These are phyloP conservation scores for Entelurus aequoreus DNA, from an alignment of 2,113 vertebrate genomes.

Conservation along the genomic window DNA sequence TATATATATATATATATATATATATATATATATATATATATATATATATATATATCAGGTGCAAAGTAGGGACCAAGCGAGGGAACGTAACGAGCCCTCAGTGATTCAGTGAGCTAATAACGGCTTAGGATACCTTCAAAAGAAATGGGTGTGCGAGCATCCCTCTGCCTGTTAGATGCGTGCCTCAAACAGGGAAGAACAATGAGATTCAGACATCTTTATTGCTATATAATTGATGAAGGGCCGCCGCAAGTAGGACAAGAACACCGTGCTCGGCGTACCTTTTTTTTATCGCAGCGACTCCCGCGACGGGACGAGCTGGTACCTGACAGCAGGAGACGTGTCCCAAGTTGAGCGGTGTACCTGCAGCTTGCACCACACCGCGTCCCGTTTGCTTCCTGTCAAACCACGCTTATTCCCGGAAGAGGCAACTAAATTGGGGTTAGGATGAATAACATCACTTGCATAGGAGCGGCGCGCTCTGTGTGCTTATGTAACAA, in stretches of 20 bases:
- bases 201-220: slow-evolving; percentile 24
- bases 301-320: slow-evolving; percentile 32
- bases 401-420: slow-evolving; percentile 27
- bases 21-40: too few relatives aligned
- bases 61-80: too few relatives aligned
- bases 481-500: neutral
- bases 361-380: slow-evolving; percentile 31
- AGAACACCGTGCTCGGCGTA: slow-evolving; percentile 18
- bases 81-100: neutral
- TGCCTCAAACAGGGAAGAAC: slow-evolving; percentile 27
- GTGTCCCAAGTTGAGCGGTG: slow-evolving; percentile 43
- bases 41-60: too few relatives aligned
- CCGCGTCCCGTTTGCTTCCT: slow-evolving; percentile 28
- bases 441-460: slow-evolving; percentile 11
- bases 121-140: slow-evolving; percentile 5
- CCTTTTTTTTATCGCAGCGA: slow-evolving; percentile 45
- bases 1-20: too few relatives aligned
- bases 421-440: slow-evolving; percentile 20
- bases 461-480: neutral
- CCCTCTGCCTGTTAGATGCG: slow-evolving; percentile 27
- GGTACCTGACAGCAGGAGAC: slow-evolving; percentile 42
- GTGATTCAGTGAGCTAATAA: slow-evolving; percentile 10
- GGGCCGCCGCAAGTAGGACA: slow-evolving; percentile 46
- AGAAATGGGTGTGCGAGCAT: slow-evolving; percentile 11
- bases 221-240: slow-evolving; percentile 47